phyloP scores from a whole-genome alignment of 2,888 invertebrate species.

The Hemithea aestivaria region DNA sequence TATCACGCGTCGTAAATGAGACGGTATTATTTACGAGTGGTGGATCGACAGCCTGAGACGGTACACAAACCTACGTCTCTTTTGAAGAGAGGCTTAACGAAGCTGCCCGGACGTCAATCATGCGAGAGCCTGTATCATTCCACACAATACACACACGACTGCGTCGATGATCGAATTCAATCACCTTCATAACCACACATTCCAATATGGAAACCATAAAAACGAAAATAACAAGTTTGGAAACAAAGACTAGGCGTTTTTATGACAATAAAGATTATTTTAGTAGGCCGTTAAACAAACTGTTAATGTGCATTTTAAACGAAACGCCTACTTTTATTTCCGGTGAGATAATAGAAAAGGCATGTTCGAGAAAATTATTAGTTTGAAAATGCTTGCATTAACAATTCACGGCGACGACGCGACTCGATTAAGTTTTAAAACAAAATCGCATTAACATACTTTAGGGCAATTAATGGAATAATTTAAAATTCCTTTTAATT shows the following conservation, averaged over 20 bases:
- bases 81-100: slow-evolving; percentile 58
- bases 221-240: slow-evolving; percentile 12
- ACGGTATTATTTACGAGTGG: slow-evolving; percentile 43
- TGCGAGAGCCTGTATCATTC: slow-evolving; percentile 29
- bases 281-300: slow-evolving; percentile 33
- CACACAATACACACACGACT: slow-evolving; percentile 36
- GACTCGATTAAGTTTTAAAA: slow-evolving; percentile 18
- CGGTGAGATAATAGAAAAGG: slow-evolving; percentile 47
- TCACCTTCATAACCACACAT: too few relatives aligned
- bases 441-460: slow-evolving; percentile 31
- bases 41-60: slow-evolving; percentile 24
- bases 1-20: slow-evolving; percentile 55
- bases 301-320: slow-evolving; percentile 30
- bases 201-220: slow-evolving; percentile 17
- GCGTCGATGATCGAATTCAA: slow-evolving; percentile 10
- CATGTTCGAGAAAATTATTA: slow-evolving; percentile 28
- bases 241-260: slow-evolving; percentile 19
- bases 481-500: slow-evolving; percentile 39
- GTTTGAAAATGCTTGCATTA: slow-evolving; percentile 30
- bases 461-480: slow-evolving; percentile 26
- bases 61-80: slow-evolving; percentile 39
- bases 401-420: slow-evolving; percentile 24
- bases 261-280: slow-evolving; percentile 25
- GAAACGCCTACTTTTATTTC: slow-evolving; percentile 35
- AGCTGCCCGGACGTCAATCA: slow-evolving; percentile 62